Percentiles rank a stretch among this genome's conserved stretches.
Conservation (phyloP, 2,113 vertebrate genomes). For the Phalacrocorax aristotelis region DNA sequence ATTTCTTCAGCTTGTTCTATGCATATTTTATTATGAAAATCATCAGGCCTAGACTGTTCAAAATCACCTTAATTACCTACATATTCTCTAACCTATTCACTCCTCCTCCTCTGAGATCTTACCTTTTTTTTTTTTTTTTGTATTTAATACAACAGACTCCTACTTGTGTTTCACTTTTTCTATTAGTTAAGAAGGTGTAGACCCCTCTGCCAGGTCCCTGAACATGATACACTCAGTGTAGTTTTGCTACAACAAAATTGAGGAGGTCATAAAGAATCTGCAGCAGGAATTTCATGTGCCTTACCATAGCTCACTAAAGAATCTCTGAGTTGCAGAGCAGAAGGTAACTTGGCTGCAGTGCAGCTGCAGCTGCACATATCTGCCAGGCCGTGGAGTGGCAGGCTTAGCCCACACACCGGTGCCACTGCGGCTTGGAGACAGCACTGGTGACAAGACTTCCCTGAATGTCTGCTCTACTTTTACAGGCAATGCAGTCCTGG, state of each 20-base stretch:
- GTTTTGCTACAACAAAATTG: neutral
- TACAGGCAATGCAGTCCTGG: neutral
- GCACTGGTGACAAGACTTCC: neutral
- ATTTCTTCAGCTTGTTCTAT: neutral
- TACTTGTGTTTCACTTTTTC: accelerated
- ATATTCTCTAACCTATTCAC: neutral
- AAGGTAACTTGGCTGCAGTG: accelerated
- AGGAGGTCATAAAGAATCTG: neutral
- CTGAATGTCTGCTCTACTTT: neutral
- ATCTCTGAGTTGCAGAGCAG: neutral
- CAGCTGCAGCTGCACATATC: neutral
- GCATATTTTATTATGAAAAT: neutral
- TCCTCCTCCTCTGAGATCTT: neutral
- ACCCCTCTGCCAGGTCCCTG: neutral
- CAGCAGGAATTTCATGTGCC: neutral
- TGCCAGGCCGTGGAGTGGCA: neutral
- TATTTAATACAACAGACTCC: neutral
- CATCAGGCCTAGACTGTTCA: neutral
- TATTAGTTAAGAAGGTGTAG: neutral
- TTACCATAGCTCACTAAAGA: accelerated
- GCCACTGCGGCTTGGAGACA: accelerated
- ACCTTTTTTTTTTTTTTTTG: neutral
- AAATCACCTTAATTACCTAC: neutral
- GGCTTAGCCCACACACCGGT: neutral
- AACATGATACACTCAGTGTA: accelerated